Evolutionary conservation across 1,140 invertebrate species (phyloP).

Genomic region (Atta colombica): DNA sequence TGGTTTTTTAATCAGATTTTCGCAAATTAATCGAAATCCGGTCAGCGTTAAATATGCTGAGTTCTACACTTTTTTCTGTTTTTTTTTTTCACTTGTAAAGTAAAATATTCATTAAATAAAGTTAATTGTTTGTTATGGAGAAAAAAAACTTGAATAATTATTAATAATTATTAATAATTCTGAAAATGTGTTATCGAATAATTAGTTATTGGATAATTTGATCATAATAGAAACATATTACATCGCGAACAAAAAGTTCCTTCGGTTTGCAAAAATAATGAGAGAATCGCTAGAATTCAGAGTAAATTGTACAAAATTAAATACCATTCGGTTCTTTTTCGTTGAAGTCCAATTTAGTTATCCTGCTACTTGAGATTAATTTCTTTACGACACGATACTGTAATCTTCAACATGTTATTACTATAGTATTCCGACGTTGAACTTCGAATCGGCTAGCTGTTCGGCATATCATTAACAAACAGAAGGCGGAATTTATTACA

Average conservation of each 20-base stretch:
- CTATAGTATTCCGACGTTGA: conserved; percentile 41
- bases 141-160: conserved; percentile 6
- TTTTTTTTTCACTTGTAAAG: neutral
- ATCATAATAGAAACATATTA: neutral
- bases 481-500: conserved; percentile 30
- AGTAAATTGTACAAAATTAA: neutral
- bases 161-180: conserved; percentile 11
- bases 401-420: neutral
- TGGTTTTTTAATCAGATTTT: conserved; percentile 3
- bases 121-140: neutral
- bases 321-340: conserved; percentile 23
- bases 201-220: neutral
- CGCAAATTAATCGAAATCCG: conserved; percentile 1
- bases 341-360: neutral
- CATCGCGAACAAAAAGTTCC: neutral
- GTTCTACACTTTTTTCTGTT: neutral
- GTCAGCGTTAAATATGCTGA: neutral
- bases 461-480: conserved; percentile 5
- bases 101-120: conserved; percentile 12
- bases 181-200: conserved; percentile 2
- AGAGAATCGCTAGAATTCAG: neutral
- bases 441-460: conserved; percentile 41
- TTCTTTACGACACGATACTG: neutral
- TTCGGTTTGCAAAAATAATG: neutral
- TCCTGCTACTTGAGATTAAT: conserved; percentile 35